Conservation (phyloP, 1,140 invertebrate species). For the Zaprionus nigranus region DNA sequence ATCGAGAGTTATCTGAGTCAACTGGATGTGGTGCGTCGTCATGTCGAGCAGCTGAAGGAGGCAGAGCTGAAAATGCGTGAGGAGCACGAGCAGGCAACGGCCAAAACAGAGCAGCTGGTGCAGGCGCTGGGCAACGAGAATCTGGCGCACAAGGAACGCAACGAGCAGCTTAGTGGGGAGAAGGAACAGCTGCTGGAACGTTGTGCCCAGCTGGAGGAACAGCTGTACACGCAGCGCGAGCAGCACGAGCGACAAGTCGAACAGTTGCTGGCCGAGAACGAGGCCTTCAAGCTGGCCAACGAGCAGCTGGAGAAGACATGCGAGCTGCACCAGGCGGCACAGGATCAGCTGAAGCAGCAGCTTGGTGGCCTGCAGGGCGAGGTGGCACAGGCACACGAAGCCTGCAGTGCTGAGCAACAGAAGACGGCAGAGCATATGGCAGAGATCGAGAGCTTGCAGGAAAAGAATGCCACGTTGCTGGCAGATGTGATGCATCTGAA, state of each 20-base stretch:
- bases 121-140: slow-evolving; percentile 67
- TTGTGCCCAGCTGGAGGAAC: slow-evolving; percentile 56
- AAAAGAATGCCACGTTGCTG: slow-evolving; percentile 61
- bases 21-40: slow-evolving; percentile 74
- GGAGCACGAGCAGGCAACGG: slow-evolving; percentile 57
- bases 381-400: slow-evolving; percentile 50
- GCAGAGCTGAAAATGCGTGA: slow-evolving; percentile 70
- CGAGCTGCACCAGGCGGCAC: slow-evolving; percentile 40
- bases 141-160: slow-evolving; percentile 60
- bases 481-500: slow-evolving; percentile 61
- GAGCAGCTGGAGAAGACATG: slow-evolving; percentile 57
- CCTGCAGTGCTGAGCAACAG: slow-evolving; percentile 50
- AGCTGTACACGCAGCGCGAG: slow-evolving; percentile 62
- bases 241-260: slow-evolving; percentile 71
- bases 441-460: slow-evolving; percentile 65
- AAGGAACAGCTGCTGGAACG: slow-evolving; percentile 52
- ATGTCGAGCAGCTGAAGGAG: slow-evolving; percentile 79
- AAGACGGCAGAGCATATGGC: slow-evolving; percentile 58
- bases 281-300: slow-evolving; percentile 69
- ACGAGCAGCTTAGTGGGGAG: slow-evolving; percentile 62
- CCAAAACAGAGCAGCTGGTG: slow-evolving; percentile 70
- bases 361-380: slow-evolving; percentile 59
- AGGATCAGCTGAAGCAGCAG: slow-evolving; percentile 54
- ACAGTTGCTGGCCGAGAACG: slow-evolving; percentile 60
- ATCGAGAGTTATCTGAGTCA: slow-evolving; percentile 78